Evolutionary conservation across 2,888 invertebrate genomes (phyloP), one percentile per base, ranked within the genome.

Genomic region (Caenorhabditis zanzibari): DNA sequence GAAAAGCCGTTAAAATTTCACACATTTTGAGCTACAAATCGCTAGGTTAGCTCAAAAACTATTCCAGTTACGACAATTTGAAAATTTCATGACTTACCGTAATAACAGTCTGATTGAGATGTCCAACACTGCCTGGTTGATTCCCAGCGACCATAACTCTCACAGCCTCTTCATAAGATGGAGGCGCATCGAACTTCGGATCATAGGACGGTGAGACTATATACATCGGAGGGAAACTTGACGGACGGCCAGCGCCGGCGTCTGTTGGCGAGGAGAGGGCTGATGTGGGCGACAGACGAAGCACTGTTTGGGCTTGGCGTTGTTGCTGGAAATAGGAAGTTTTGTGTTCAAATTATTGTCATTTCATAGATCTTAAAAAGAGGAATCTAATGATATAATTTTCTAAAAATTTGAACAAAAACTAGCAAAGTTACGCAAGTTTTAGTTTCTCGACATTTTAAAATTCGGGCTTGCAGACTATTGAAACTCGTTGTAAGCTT

Each of bases 101-200:
- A 49, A 79, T 72, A 32, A 79, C 71, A 44, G 79, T 77, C 32
- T 68, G 68, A 26, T 68, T 68, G 3, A 38, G 47, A 19, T n/a
- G 38, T 24, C 32, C 32, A 19, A 35, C 38, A 38, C 38, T 38
- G 38, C 38, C 38, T 38, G 38, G 63, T 16, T 49, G 49, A 47
- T 44, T 54, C 7, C 19, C 41, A 5, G 38, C 56, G 4, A 74
- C 56, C 84, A 84, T 84, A 10, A 68, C 61, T 41, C 86, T 56
- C 10, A 87, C 76, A 1, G 86, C 86, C 12, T 87, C 86, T n/a
- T 87, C 86, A 56, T 87, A 87, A 0, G 85, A 82, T 4, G 86
- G 86, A 14, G 86, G 86, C 0, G 86, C 84, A 49, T 87, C 86
- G 74, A 85, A 85, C 38, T 87, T 87, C 16, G 86, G 86, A 56